Conservation (phyloP, 2,797 vertebrate genomes). For the Rhinella marina region DNA sequence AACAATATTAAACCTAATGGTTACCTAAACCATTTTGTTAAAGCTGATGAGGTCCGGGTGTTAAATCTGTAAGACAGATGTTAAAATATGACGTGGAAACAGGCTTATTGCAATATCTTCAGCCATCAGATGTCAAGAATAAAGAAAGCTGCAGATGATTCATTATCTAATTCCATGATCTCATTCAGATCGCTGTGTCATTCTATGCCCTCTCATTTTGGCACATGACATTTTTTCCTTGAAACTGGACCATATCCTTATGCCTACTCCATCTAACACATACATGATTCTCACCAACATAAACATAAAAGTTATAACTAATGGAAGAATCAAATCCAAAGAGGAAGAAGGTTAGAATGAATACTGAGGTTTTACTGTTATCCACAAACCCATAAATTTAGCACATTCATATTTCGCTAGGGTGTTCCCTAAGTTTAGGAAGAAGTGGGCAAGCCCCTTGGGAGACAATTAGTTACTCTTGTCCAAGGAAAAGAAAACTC, state of each 20-base stretch:
- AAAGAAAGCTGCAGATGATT: not conserved
- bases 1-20: not conserved
- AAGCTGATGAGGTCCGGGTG: no score
- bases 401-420: not conserved
- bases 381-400: not conserved
- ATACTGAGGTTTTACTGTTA: not conserved
- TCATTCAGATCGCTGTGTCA: not conserved
- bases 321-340: not conserved
- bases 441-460: not conserved
- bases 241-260: not conserved
- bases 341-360: not conserved
- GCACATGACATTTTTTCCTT: not conserved
- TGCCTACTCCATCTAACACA: not conserved
- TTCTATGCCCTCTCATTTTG: not conserved
- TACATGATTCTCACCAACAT: not conserved
- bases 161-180: not conserved
- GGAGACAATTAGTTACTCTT: not conserved
- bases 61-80: not conserved
- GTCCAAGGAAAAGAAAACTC: not conserved
- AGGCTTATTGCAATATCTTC: not conserved
- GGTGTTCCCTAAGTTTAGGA: not conserved
- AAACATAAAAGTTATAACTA: not conserved
- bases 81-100: not conserved
- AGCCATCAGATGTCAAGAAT: not conserved
- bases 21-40: no score